phyloP scores from a whole-genome alignment of 2,888 invertebrate genomes.

The Caenorhabditis sp. region DNA sequence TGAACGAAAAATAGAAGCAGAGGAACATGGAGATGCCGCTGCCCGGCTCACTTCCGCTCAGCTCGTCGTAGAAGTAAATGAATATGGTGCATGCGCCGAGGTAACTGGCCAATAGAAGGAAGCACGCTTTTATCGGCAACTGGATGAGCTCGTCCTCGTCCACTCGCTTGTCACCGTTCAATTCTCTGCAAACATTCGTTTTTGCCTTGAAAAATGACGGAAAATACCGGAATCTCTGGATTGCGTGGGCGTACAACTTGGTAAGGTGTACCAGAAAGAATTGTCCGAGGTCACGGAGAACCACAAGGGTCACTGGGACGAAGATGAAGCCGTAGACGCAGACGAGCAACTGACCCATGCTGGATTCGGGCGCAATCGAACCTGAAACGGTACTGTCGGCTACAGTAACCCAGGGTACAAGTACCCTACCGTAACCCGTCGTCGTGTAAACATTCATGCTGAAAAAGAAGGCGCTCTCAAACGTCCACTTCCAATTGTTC shows the following conservation, averaged over 20 bases:
- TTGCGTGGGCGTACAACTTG: slow-evolving; percentile 59
- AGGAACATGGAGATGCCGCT: slow-evolving; percentile 59
- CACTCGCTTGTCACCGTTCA: slow-evolving; percentile 32
- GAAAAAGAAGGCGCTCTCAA: slow-evolving; percentile 66
- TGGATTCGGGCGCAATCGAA: slow-evolving; percentile 62
- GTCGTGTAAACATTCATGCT: slow-evolving; percentile 68
- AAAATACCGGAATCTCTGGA: slow-evolving; percentile 55
- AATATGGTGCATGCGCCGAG: slow-evolving; percentile 53
- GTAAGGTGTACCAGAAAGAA: slow-evolving; percentile 64
- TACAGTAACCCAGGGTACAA: background rate
- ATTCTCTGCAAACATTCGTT: slow-evolving; percentile 1
- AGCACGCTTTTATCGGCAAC: slow-evolving; percentile 45
- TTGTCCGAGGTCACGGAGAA: slow-evolving; percentile 66
- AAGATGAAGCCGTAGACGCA: slow-evolving; percentile 64
- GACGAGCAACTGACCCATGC: slow-evolving; percentile 52
- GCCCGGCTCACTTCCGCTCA: slow-evolving; percentile 43
- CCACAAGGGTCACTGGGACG: slow-evolving; percentile 66
- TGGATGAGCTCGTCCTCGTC: slow-evolving; percentile 55
- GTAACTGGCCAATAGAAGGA: slow-evolving; percentile 41
- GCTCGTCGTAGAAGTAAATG: slow-evolving; percentile 58
- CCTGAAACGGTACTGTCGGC: slow-evolving; percentile 29
- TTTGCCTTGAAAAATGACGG: background rate
- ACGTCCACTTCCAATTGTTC: slow-evolving; percentile 66
- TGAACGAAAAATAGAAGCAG: slow-evolving; percentile 68
- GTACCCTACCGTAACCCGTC: slow-evolving; percentile 66